phyloP scores from a whole-genome alignment of 2,888 invertebrate species.

The Thysanoteuthis rhombus region DNA sequence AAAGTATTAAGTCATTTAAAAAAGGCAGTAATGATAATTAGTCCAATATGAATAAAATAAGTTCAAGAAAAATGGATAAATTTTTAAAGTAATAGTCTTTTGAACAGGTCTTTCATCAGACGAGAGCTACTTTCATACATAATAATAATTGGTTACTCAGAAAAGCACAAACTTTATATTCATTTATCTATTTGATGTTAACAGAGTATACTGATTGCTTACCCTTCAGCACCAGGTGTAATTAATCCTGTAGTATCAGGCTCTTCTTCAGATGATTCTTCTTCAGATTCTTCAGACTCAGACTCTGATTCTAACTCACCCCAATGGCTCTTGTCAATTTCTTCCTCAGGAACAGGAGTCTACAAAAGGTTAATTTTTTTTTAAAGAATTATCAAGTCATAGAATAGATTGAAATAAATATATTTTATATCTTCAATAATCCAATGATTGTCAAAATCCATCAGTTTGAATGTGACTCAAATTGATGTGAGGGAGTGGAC shows the following conservation, averaged over 20 bases:
- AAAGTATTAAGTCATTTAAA: background rate
- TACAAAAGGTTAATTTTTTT: constrained; percentile 33
- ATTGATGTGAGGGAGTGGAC: no score
- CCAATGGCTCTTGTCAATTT: constrained; percentile 94
- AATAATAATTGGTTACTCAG: no score
- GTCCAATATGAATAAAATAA: no score
- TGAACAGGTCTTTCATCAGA: no score
- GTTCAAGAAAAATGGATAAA: no score
- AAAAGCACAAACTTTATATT: no score
- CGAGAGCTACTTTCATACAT: no score
- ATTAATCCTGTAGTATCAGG: constrained; percentile 84
- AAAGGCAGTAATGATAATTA: background rate
- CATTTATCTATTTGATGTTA: background rate
- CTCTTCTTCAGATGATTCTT: constrained; percentile 69
- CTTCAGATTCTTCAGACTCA: constrained; percentile 70
- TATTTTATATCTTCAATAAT: no score
- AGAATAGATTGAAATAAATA: background rate
- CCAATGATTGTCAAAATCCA: no score
- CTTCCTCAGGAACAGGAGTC: constrained; percentile 79
- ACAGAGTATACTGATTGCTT: constrained; percentile 32
- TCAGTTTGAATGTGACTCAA: no score
- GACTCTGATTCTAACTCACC: constrained; percentile 95
- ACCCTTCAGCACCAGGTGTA: constrained; percentile 80
- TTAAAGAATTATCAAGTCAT: background rate
- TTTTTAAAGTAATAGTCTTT: no score